A percentile compares a stretch with the other conserved stretches of the same genome.
Conservation (phyloP, 2,888 invertebrate species). For the Drosophila testacea region DNA sequence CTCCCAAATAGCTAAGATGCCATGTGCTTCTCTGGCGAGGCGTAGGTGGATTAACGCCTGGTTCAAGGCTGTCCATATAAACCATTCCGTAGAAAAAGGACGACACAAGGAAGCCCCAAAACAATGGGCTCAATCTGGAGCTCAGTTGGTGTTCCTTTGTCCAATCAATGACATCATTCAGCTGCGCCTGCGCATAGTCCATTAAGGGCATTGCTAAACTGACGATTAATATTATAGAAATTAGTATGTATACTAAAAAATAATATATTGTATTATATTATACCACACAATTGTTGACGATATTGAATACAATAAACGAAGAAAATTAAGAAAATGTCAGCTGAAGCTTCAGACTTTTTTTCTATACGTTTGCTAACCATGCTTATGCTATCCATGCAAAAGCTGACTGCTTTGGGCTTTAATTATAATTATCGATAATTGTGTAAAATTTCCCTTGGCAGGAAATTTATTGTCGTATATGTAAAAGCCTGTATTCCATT, state of each 20-base stretch:
- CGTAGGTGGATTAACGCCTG: constrained; percentile 87
- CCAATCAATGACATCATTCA: constrained; percentile 72
- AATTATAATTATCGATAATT: too few species aligned
- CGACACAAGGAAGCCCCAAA: constrained; percentile 86
- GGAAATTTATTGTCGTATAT: too few species aligned
- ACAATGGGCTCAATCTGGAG: constrained; percentile 69
- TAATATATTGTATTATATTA: too few species aligned
- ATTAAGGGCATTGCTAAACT: constrained; percentile 72
- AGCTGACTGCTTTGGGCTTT: too few species aligned
- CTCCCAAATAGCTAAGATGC: constrained; percentile 86
- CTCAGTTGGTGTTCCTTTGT: constrained; percentile 66
- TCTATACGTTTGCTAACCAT: too few species aligned
- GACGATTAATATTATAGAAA: too few species aligned
- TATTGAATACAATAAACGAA: constrained; percentile 5
- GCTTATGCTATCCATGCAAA: too few species aligned
- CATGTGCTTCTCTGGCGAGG: constrained; percentile 84
- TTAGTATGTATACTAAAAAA: too few species aligned
- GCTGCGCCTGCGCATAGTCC: constrained; percentile 67
- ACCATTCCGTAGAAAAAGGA: constrained; percentile 87
- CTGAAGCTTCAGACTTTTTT: not conserved
- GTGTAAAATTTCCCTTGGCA: too few species aligned
- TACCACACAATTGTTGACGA: not conserved
- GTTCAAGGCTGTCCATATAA: constrained; percentile 87
- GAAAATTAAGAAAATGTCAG: not conserved
- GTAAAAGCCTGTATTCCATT: too few species aligned